phyloP scores from a whole-genome alignment of 2,888 invertebrate species.

The Phania funesta region DNA sequence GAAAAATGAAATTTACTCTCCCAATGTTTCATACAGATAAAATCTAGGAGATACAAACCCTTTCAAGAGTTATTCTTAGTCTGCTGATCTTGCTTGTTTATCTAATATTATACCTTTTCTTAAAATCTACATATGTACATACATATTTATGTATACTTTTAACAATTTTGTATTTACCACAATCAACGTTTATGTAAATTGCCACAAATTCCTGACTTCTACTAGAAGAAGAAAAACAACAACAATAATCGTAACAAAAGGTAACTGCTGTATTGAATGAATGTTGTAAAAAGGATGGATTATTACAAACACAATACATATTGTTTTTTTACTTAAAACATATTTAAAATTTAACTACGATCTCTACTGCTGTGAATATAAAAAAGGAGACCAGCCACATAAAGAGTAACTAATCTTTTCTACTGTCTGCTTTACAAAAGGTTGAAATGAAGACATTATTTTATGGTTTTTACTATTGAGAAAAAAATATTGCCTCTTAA shows the following conservation, averaged over 20 bases:
- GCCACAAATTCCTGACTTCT: not conserved
- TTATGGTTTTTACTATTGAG: constrained; percentile 22
- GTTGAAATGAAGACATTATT: constrained; percentile 15
- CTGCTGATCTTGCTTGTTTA: no score
- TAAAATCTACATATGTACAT: no score
- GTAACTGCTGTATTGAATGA: no score
- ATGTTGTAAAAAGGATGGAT: not conserved
- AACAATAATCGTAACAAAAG: not conserved
- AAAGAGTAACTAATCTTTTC: constrained; percentile 30
- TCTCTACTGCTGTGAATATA: not conserved
- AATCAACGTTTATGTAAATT: no score
- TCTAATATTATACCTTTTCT: no score
- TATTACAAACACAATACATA: not conserved
- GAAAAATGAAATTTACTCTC: no score
- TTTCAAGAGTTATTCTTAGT: no score
- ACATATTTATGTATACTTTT: no score
- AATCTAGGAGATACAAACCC: no score
- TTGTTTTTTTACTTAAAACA: not conserved
- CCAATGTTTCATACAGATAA: no score
- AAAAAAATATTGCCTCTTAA: not conserved
- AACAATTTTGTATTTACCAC: no score
- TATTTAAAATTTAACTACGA: not conserved
- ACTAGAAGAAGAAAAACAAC: not conserved
- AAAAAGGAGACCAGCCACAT: constrained; percentile 2
- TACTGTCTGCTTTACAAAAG: not conserved